Conservation (phyloP, 2,113 vertebrate species). For the Cephalopholis sonnerati region DNA sequence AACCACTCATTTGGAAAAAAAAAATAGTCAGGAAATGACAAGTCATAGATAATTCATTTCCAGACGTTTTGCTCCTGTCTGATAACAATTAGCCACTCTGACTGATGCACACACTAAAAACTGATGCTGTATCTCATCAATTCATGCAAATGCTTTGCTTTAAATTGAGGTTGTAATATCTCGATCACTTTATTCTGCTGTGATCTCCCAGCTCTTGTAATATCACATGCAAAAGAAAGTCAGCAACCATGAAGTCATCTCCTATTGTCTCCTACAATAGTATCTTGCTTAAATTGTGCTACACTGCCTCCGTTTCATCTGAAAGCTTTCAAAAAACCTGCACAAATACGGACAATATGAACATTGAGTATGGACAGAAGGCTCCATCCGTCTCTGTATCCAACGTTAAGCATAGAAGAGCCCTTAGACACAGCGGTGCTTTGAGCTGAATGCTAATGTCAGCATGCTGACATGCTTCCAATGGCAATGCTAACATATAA, state of each 20-base stretch:
- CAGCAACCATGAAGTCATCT: not conserved
- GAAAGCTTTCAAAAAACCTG: no score
- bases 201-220: not conserved
- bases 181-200: not conserved
- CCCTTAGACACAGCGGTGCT: no score
- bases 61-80: not conserved
- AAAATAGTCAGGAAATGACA: not conserved
- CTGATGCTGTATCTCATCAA: not conserved
- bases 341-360: no score
- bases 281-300: no score
- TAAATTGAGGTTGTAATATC: not conserved
- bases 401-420: no score
- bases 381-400: no score
- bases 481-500: no score
- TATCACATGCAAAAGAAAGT: not conserved
- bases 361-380: no score
- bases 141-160: not conserved
- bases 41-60: constrained; percentile 7
- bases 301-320: no score
- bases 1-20: constrained; percentile 1
- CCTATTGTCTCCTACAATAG: not conserved
- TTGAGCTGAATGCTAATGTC: no score
- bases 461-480: no score
- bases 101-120: not conserved
- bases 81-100: not conserved